A percentile compares a stretch with the other conserved stretches of the same genome.
Evolutionary conservation across 2,797 vertebrate genomes (phyloP).

Genomic region (Pelodytes ibericus): DNA sequence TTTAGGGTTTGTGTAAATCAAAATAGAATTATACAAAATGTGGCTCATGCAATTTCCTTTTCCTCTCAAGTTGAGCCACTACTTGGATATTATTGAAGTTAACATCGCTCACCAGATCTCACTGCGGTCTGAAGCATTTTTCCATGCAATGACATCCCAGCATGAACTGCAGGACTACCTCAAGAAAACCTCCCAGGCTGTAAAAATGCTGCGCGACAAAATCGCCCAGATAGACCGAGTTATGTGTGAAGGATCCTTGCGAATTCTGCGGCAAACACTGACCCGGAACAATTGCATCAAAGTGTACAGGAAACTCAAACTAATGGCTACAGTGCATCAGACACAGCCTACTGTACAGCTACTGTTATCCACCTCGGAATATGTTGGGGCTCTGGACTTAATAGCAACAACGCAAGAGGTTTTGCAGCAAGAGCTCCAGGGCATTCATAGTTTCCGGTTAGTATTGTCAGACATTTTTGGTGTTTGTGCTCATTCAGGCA

Average conservation of each 20-base stretch:
- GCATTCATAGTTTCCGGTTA: conserved; percentile 93
- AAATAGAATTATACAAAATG: no score
- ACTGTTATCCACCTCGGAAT: conserved; percentile 93
- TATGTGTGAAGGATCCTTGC: conserved; percentile 90
- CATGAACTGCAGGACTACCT: conserved; percentile 96
- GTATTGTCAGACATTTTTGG: conserved; percentile 42
- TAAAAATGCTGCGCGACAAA: conserved; percentile 86
- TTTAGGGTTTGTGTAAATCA: no score
- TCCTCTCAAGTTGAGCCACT: conserved; percentile 94
- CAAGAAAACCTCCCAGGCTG: conserved; percentile 87
- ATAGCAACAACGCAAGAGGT: conserved; percentile 98
- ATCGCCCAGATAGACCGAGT: conserved; percentile 88
- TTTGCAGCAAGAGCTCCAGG: conserved; percentile 96
- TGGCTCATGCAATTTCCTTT: no score
- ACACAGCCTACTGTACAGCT: conserved; percentile 97
- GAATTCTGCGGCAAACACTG: conserved; percentile 82
- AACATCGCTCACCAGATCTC: conserved; percentile 98
- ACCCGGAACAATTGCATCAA: conserved; percentile 89
- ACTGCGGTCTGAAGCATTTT: conserved; percentile 95
- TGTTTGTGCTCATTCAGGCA: neutral
- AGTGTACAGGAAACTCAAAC: conserved; percentile 91
- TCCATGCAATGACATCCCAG: conserved; percentile 98
- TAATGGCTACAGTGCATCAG: conserved; percentile 98
- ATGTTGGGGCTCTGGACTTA: conserved; percentile 94
- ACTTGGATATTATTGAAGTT: conserved; percentile 97